phyloP scores from a whole-genome alignment of 2,113 vertebrate species.

The Rhabdomys dilectus region DNA sequence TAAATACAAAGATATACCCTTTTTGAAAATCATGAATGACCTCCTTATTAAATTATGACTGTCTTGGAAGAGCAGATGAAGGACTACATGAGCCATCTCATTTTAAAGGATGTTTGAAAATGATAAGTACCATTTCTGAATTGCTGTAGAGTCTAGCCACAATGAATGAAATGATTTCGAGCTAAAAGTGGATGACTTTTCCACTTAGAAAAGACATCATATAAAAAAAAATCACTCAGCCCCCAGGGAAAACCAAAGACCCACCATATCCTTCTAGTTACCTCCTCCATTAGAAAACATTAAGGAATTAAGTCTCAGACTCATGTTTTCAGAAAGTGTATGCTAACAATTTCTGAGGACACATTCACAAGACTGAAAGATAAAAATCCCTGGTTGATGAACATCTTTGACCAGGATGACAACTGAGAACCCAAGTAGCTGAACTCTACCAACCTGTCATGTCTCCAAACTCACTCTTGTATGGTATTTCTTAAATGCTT shows the following conservation, averaged over 20 bases:
- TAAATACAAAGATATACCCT: background rate
- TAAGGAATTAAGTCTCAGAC: background rate
- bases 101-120: background rate
- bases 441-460: background rate
- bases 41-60: background rate
- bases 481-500: background rate
- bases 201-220: background rate
- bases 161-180: background rate
- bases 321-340: background rate
- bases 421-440: background rate
- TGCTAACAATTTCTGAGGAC: background rate
- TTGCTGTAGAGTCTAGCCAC: background rate
- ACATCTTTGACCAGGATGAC: background rate
- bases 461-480: background rate
- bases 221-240: background rate
- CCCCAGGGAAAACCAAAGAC: background rate
- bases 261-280: background rate
- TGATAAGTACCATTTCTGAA: background rate
- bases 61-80: background rate
- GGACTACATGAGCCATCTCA: background rate
- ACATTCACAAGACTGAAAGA: background rate
- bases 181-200: background rate
- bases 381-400: background rate
- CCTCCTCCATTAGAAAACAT: background rate
- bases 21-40: background rate